Evolutionary conservation across 2,888 invertebrate species (phyloP).

Genomic region (Phymatocera aterrima): DNA sequence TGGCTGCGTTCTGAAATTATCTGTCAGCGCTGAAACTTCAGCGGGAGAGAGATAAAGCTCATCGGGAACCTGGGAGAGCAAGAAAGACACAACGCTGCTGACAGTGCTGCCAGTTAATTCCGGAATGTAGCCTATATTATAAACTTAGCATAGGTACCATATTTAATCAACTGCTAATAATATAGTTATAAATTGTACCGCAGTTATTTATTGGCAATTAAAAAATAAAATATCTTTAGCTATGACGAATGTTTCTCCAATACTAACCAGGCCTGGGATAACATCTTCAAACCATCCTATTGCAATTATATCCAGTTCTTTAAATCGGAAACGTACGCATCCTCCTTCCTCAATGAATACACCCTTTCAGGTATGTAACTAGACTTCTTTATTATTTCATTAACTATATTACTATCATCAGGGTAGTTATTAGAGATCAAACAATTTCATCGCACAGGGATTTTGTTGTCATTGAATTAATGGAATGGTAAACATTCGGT

Average conservation of each 20-base stretch:
- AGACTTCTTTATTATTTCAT: slow-evolving; percentile 32
- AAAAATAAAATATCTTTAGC: slow-evolving; percentile 55
- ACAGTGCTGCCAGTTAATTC: too few species aligned
- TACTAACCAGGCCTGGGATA: slow-evolving; percentile 73
- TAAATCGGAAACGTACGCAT: slow-evolving; percentile 77
- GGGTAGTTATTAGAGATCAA: not conserved
- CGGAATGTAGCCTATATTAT: too few species aligned
- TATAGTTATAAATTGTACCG: slow-evolving; percentile 17
- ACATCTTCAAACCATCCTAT: slow-evolving; percentile 73
- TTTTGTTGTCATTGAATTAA: not conserved
- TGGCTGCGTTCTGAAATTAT: too few species aligned
- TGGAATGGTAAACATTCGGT: too few species aligned
- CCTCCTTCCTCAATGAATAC: slow-evolving; percentile 78
- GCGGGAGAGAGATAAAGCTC: too few species aligned
- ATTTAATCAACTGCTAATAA: not conserved
- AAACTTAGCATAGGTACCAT: slow-evolving; percentile 2
- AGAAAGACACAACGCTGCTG: too few species aligned
- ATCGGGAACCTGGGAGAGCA: too few species aligned
- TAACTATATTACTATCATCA: slow-evolving; percentile 6
- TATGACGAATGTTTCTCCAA: slow-evolving; percentile 74
- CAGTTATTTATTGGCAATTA: slow-evolving; percentile 41
- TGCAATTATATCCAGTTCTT: slow-evolving; percentile 68
- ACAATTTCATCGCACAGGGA: not conserved
- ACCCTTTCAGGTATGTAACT: slow-evolving; percentile 76
- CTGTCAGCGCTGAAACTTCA: too few species aligned